A percentile compares a stretch with the other conserved stretches of the same genome.
phyloP scores from a whole-genome alignment of 2,113 vertebrate genomes.

The Myotis lucifugus region DNA sequence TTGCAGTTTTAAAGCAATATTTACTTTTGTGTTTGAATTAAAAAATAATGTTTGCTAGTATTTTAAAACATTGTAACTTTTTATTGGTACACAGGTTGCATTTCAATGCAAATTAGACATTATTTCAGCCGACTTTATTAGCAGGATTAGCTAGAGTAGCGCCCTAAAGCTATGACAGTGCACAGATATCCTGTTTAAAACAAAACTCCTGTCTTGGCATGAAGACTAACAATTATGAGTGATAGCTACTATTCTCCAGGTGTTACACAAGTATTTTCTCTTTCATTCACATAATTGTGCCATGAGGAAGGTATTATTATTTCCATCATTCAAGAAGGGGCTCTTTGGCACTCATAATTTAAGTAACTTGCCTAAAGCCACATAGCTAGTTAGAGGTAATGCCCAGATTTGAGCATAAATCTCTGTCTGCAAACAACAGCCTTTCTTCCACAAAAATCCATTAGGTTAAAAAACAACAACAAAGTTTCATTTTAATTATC shows the following conservation, averaged over 20 bases:
- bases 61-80: not conserved
- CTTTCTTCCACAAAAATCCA: slow-evolving; percentile 22
- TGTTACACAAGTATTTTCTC: not conserved
- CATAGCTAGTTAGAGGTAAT: not conserved
- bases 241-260: not conserved
- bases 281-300: not conserved
- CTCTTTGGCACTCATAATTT: not conserved
- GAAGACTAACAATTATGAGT: not conserved
- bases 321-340: not conserved
- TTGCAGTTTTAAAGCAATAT: not conserved
- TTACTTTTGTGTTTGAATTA: not conserved
- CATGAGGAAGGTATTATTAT: not conserved
- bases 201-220: not conserved
- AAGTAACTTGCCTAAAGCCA: slow-evolving; percentile 1
- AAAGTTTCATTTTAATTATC: not conserved
- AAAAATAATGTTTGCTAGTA: not conserved
- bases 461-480: not conserved
- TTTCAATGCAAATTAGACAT: not conserved
- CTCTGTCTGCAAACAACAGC: not conserved
- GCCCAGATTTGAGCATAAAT: not conserved
- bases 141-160: not conserved
- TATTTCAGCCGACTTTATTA: not conserved
- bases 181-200: not conserved
- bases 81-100: not conserved
- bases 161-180: not conserved